phyloP scores from a whole-genome alignment of 2,797 vertebrate species.

The Columba guinea region DNA sequence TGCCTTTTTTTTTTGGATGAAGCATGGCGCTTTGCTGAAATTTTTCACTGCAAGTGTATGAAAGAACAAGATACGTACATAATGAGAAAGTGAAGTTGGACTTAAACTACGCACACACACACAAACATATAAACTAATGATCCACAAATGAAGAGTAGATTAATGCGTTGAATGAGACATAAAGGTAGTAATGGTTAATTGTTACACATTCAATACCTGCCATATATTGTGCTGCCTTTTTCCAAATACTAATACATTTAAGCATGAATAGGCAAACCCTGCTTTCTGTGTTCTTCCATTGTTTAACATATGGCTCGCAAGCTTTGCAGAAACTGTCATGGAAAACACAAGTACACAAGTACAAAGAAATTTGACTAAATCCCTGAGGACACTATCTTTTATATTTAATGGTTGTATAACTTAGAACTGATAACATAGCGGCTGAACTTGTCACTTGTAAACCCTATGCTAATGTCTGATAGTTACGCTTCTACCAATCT shows the following conservation, averaged over 20 bases:
- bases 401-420: not conserved
- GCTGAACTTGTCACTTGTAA: not conserved
- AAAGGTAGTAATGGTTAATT: not conserved
- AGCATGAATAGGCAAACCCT: not conserved
- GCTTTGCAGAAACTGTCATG: not conserved
- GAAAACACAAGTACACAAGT: not conserved
- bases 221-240: not conserved
- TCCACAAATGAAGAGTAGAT: not conserved
- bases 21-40: not conserved
- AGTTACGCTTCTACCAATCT: not conserved
- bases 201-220: not conserved
- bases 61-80: not conserved
- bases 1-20: fast-evolving
- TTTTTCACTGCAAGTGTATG: not conserved
- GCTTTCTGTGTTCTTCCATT: not conserved
- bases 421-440: constrained; percentile 9
- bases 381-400: constrained; percentile 1
- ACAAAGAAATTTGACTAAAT: not conserved
- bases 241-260: not conserved
- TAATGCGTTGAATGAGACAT: not conserved
- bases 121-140: not conserved
- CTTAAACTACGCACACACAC: not conserved
- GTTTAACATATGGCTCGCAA: not conserved
- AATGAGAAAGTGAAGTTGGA: not conserved
- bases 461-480: not conserved